Evolutionary conservation across 2,888 invertebrate genomes (phyloP).

Genomic region (Trissonchulus latispiculum): DNA sequence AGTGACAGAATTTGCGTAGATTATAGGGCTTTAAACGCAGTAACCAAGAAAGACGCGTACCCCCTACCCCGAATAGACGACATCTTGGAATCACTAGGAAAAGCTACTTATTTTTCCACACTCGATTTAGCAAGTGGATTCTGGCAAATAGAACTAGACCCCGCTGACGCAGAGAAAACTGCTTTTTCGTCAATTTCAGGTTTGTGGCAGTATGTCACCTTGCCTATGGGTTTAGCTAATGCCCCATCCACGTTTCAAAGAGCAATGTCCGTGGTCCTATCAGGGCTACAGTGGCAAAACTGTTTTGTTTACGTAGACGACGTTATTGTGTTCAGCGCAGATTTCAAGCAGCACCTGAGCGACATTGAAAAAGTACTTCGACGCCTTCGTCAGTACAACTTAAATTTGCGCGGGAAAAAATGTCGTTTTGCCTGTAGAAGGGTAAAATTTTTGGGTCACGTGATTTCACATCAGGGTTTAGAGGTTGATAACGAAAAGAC

Average conservation of each 20-base stretch:
- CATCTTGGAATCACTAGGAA: neutral
- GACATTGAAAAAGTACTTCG: neutral
- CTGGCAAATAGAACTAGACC: conserved; percentile 16
- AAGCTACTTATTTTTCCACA: neutral
- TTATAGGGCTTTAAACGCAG: conserved; percentile 28
- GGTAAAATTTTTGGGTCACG: neutral
- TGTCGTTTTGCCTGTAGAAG: neutral
- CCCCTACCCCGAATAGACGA: conserved; percentile 26
- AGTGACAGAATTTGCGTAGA: conserved; percentile 30
- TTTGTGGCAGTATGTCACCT: neutral
- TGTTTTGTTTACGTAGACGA: neutral
- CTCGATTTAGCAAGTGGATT: conserved; percentile 23
- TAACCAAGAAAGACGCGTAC: conserved; percentile 25
- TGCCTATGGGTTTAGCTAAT: conserved; percentile 1
- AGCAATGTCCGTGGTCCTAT: neutral
- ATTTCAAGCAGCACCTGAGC: neutral
- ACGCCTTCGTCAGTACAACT: neutral
- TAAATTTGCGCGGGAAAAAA: neutral
- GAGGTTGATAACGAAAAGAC: neutral
- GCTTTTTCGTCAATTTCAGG: neutral
- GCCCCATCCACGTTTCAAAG: neutral
- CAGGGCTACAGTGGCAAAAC: neutral
- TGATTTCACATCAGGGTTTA: neutral
- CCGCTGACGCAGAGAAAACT: neutral
- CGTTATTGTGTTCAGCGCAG: neutral